Base-by-base conservation (phyloP, 1,140 invertebrate species). In the Mya arenaria region DNA sequence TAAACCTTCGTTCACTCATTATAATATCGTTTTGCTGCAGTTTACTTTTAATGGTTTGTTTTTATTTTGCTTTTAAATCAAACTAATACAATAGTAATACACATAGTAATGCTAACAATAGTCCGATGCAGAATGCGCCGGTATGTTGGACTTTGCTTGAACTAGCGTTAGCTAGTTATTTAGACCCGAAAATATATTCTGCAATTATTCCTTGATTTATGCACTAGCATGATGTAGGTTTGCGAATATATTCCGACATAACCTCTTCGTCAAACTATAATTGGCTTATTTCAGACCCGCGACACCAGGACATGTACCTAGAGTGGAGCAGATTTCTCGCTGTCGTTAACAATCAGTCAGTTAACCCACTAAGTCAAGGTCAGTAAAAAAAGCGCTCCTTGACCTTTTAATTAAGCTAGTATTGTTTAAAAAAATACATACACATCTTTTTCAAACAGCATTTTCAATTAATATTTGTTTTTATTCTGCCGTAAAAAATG, bases 261-360 rank as follows among this genome's bases (percentile, higher is more conserved):
- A 19, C 19, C 19, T 48, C 10, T 13, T 13, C 41, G 19, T 48
- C 41, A 48, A 48, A 13, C 19, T 19, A 48, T 19, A 19, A 17
- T n/a, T 62, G 17, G 17, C 63, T 68, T 52, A n/a, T 84, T 87
- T 80, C 74, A 89, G 89, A 98, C 93, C 97, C 97, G 0, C 95
- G 96, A 89, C 96, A 98, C 91, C 95, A 97, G 87, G 83, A 94
- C 5, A 87, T 97, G 4, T 98, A 96, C 89, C 94, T 95, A 69
- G 94, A 96, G 65, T 97, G 96, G 87, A 97, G 95, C 82, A 74
- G 94, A 44, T 98, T 96, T 92, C 93, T 92, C 8, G 88, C 89
- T 48, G 60, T 86, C 13, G 34, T 91, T 4, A 91, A 91, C 83
- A 90, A 90, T 56, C 81, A 91, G 36, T 87, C 83, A 17, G 17